Evolutionary conservation across 2,113 vertebrate genomes (phyloP).

Genomic region (Hippocampus comes): DNA sequence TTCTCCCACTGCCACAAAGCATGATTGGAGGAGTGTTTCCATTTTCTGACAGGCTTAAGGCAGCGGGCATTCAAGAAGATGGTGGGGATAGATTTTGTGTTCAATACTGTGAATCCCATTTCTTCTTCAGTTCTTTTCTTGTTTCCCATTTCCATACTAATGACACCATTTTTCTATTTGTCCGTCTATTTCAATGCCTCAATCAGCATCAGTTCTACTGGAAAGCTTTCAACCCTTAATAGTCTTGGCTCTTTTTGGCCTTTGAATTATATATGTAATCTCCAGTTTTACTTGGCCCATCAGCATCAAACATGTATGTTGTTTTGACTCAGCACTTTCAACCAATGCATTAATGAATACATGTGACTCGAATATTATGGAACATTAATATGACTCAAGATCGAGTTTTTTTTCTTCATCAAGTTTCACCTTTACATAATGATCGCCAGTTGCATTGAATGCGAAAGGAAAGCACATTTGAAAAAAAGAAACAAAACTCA

Average conservation of each 20-base stretch:
- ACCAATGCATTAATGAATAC: background rate
- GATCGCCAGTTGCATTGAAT: background rate
- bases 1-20: conserved; percentile 42
- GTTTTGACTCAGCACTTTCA: conserved; percentile 3
- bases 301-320: background rate
- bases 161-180: conserved; percentile 15
- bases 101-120: conserved; percentile 32
- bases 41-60: conserved; percentile 54
- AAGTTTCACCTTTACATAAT: background rate
- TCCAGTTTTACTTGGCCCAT: conserved; percentile 1
- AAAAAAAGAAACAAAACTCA: background rate
- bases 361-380: background rate
- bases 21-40: conserved; percentile 39
- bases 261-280: conserved; percentile 7
- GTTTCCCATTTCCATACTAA: conserved; percentile 10
- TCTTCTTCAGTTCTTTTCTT: conserved; percentile 17
- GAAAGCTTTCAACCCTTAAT: conserved; percentile 23
- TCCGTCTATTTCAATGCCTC: conserved; percentile 15
- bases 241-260: background rate
- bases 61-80: conserved; percentile 40
- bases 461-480: background rate
- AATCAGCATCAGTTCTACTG: conserved; percentile 19
- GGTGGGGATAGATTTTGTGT: conserved; percentile 37
- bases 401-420: background rate
- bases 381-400: background rate